Conservation (phyloP, 2,797 vertebrate genomes). For the Choloepus didactylus region DNA sequence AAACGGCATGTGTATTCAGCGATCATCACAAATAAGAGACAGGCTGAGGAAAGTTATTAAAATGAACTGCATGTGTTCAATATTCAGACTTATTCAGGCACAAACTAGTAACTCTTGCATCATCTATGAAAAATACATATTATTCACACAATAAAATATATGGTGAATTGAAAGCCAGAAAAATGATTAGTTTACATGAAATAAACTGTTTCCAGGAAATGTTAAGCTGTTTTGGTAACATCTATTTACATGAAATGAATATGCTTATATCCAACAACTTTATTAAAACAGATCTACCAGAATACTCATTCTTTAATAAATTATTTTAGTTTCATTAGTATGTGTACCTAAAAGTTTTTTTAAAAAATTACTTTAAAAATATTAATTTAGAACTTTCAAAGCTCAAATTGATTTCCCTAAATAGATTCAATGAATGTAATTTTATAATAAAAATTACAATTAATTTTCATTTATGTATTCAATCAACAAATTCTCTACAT, state of each 20-base stretch:
- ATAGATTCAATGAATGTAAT: background rate
- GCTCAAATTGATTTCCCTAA: background rate
- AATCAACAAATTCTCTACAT: conserved; percentile 20
- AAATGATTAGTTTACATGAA: conserved; percentile 45
- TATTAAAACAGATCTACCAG: conserved; percentile 39
- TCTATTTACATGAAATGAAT: conserved; percentile 54
- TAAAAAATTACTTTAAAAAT: conserved; percentile 30
- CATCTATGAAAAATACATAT: conserved; percentile 41
- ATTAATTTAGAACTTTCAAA: conserved; percentile 49
- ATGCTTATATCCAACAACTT: conserved; percentile 9
- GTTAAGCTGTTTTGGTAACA: conserved; percentile 44
- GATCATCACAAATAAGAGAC: background rate
- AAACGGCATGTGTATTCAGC: background rate
- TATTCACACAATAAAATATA: conserved; percentile 53
- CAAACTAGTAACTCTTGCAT: conserved; percentile 6
- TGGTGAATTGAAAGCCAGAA: conserved; percentile 50
- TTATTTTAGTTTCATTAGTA: conserved; percentile 44
- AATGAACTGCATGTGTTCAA: background rate
- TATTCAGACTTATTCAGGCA: conserved; percentile 36
- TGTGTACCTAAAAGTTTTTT: conserved; percentile 2
- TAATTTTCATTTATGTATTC: conserved; percentile 59
- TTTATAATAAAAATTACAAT: conserved; percentile 40
- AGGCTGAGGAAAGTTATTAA: conserved; percentile 21
- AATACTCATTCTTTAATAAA: conserved; percentile 46
- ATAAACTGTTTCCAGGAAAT: conserved; percentile 29